Base-by-base conservation (phyloP, 2,797 vertebrate species). In the Hydrocynus forskahlii region DNA sequence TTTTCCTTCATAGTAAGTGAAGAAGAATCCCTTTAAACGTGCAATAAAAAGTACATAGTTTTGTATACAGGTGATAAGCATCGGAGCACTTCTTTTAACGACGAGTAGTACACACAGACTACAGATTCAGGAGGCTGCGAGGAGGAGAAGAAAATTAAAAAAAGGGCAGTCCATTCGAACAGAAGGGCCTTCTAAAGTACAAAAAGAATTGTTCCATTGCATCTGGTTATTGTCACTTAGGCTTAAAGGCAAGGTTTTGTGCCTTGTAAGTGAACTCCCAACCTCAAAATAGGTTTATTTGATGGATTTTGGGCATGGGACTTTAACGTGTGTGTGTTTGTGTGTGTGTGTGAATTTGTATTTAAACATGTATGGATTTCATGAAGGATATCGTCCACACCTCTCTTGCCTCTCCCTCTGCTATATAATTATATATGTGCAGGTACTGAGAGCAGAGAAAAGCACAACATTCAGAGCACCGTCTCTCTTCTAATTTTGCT, bases 61-160 rank as follows among this genome's bases (percentile, higher is more conserved):
- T 94, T 96, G 96, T 96, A 95, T 97, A 97, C 94, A 97, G 95
- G 95, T 96, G 95, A 95, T 96, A 97, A 97, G 96, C 96, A 96
- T 96, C 96, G 95, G 96, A 97, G 95, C 94, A 95, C 95, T 96
- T 96, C 90, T 94, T 96, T 82, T 95, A 95, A 96, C 95, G 83
- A 95, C 94, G 91, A 95, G 92, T 97, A 94, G 92, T 97, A 97
- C 96, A 97, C 97, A 97, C 96, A 98, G 95, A 97, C 95, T 97
- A 97, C 96, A 96, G 96, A 97, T 94, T 92, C 92, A 90, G 92
- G 87, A 81, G 92, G 93, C 93, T 93, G 94, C 93, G 89, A 92
- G 63, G 16, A 90, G 19, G 0, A n/a, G n/a, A 57, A 57, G 4
- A 57, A 57, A 57, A 35, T n/a, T 95, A 88, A 92, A 92, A 74